Percentiles rank a stretch among this genome's conserved stretches.
phyloP scores from a whole-genome alignment of 2,888 invertebrate genomes.

The Achlya flavicornis region DNA sequence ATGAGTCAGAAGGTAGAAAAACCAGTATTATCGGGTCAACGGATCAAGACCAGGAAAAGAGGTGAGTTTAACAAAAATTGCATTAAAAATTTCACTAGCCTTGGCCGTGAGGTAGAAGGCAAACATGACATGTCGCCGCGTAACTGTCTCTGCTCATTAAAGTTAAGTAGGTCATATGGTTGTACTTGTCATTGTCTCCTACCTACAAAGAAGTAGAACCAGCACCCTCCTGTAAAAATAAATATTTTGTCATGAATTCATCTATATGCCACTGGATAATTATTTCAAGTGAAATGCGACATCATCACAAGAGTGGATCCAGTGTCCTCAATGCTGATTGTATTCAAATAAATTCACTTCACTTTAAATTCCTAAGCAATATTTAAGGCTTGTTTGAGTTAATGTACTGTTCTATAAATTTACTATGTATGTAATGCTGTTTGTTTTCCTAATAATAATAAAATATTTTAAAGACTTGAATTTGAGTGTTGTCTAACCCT shows the following conservation, averaged over 20 bases:
- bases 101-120: neutral
- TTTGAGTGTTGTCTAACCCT: too few species aligned
- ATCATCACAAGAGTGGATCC: too few species aligned
- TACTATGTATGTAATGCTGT: too few species aligned
- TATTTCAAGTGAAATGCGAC: too few species aligned
- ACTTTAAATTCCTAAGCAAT: neutral
- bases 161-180: neutral
- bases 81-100: slow-evolving; percentile 16
- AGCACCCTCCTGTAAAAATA: neutral
- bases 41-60: slow-evolving; percentile 99
- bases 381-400: too few species aligned
- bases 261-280: too few species aligned
- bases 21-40: slow-evolving; percentile 99
- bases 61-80: slow-evolving; percentile 83
- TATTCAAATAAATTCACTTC: neutral
- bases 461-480: too few species aligned
- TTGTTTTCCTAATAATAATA: too few species aligned
- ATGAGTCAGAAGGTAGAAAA: slow-evolving; percentile 99
- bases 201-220: neutral
- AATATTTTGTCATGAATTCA: neutral
- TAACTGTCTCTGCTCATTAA: neutral
- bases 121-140: neutral
- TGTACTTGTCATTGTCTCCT: neutral
- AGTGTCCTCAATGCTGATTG: neutral
- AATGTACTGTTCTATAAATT: too few species aligned